These are phyloP conservation scores for Drosophila serrata DNA, from an alignment of 1,140 invertebrate genomes.

Conservation along the genomic window DNA sequence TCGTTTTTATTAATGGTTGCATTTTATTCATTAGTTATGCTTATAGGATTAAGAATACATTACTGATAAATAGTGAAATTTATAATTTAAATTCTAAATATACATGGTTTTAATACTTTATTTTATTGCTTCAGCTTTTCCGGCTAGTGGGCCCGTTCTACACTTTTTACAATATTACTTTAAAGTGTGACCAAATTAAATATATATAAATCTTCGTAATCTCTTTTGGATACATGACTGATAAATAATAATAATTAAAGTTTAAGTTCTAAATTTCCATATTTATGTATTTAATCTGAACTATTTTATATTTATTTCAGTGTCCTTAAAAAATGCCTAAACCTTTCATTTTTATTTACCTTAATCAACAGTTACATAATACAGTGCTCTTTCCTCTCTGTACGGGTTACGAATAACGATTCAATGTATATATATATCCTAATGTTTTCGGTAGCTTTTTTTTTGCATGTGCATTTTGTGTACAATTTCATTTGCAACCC, in stretches of 20 bases:
- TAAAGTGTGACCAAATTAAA: no score
- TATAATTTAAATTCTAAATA: not conserved
- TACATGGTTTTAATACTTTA: not conserved
- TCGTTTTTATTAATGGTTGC: not conserved
- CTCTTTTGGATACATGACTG: no score
- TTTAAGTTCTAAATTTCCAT: no score
- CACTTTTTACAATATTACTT: no score
- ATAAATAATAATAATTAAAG: no score
- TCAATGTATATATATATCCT: conserved; percentile 3
- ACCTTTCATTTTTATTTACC: not conserved
- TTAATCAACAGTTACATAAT: conserved; percentile 10
- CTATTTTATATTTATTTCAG: not conserved
- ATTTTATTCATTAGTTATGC: not conserved
- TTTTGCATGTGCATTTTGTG: conserved; percentile 40
- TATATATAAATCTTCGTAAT: no score
- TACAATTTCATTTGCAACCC: conserved; percentile 69
- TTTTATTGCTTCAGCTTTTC: not conserved
- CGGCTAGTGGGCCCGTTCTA: not conserved
- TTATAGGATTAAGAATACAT: no score
- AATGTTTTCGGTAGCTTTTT: conserved; percentile 11
- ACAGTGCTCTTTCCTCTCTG: conserved; percentile 3
- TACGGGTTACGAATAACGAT: not conserved
- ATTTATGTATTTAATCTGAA: no score
- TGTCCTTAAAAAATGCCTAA: not conserved
- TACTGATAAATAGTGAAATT: not conserved